Base-by-base conservation (phyloP, 1,140 invertebrate genomes). In the Lethrus apterus region DNA sequence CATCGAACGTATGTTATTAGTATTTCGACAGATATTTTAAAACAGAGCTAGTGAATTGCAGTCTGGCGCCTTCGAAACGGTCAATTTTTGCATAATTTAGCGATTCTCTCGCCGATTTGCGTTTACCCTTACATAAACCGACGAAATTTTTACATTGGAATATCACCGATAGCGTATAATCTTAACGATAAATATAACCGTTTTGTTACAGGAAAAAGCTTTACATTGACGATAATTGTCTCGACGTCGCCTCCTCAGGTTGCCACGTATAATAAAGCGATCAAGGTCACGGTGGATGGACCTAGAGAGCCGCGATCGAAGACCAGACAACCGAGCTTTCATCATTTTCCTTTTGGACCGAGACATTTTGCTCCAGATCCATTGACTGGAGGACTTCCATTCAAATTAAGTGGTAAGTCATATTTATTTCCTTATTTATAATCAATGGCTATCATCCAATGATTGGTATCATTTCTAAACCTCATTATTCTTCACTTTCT, bases 211-310 rank as follows among this genome's bases (percentile, higher is more conserved):
- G 94, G 94, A 15, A 99, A 98, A 73, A 96, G 91, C 60, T 98
- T 98, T 69, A 89, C 89, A 2, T 70, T 99, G 55, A 95, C 92
- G 35, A 98, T 98, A 66, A 92, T 92, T 67, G 79, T 98, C 54
- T 84, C 84, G 44, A 92, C 90, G 13, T 83, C 83, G 32, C 93
- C 94, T 29, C 89, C 91, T 11, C 91, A 98, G 73, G 80, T 98
- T 23, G 86, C 89, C 9, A 93, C 92, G 2, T 89, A 94, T 65
- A 83, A 77, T 44, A 96, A 97, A 65, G 93, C 93, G 23, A 98
- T 98, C 64, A 98, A 98, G 73, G 93, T 99, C 33, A 98, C 95
- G 0, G 95, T 98, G 26, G 95, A 99, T 67, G 95, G 95, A 36
- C 95, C 95, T 0, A 70, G 95, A 56, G 94, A 98, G 65, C 93